Conservation (phyloP, 1,140 invertebrate genomes). For the Drosophila carrolli region DNA sequence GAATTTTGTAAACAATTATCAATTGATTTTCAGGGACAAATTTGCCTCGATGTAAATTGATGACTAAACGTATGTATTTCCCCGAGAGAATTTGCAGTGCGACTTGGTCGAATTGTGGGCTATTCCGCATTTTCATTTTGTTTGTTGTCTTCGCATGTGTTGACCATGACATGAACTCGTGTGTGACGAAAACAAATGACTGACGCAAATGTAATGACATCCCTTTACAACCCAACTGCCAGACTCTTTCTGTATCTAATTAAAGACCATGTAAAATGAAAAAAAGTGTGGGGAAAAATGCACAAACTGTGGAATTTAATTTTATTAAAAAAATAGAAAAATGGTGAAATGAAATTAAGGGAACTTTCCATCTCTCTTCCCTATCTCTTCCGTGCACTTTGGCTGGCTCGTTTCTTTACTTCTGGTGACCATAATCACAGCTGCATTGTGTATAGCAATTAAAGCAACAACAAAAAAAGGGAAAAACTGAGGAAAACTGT, state of each 20-base stretch:
- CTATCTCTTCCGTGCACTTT: not conserved
- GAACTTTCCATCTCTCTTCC: constrained; percentile 5
- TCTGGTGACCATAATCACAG: constrained; percentile 62
- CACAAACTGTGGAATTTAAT: constrained; percentile 42
- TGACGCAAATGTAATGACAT: constrained; percentile 30
- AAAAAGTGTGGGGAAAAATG: not conserved
- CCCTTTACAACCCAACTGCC: not conserved
- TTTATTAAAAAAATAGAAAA: constrained; percentile 13
- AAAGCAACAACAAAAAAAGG: constrained; percentile 11
- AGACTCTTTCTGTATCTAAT: constrained; percentile 37
- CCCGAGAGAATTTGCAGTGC: not conserved
- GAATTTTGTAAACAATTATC: no score
- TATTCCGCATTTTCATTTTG: constrained; percentile 12
- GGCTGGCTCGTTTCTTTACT: constrained; percentile 13
- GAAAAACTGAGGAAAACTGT: not conserved
- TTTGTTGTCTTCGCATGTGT: constrained; percentile 33
- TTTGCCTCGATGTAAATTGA: no score
- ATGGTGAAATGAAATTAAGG: constrained; percentile 55
- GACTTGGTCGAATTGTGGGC: not conserved
- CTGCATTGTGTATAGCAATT: constrained; percentile 65
- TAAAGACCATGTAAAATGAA: constrained; percentile 31
- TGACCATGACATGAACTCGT: constrained; percentile 58
- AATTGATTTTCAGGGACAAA: no score
- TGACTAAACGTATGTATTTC: not conserved
- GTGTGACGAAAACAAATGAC: constrained; percentile 41